Percentiles rank a stretch among this genome's conserved stretches.
These are phyloP conservation scores for Odontomachus brunneus DNA, from an alignment of 1,140 invertebrate genomes.

Conservation along the genomic window DNA sequence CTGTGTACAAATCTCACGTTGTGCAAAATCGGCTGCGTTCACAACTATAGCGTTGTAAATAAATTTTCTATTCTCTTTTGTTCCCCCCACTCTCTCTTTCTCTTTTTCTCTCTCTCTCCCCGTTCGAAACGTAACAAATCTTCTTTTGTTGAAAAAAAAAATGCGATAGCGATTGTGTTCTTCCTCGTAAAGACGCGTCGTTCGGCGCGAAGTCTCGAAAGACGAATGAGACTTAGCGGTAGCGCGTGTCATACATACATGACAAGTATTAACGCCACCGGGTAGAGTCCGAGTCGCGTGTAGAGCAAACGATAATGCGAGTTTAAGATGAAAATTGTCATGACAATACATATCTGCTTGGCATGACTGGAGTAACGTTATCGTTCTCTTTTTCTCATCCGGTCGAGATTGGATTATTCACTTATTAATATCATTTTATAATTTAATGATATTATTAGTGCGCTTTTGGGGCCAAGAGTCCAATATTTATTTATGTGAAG, in stretches of 20 bases:
- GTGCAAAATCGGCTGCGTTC: constrained; percentile 24
- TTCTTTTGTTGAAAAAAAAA: not conserved
- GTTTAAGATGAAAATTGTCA: not conserved
- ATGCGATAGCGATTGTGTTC: not conserved
- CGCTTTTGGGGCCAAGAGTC: too few relatives aligned
- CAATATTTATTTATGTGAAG: too few relatives aligned
- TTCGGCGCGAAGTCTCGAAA: not conserved
- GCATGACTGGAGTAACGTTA: not conserved
- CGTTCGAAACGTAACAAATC: constrained; percentile 3
- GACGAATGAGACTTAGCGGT: not conserved
- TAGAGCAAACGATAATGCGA: not conserved
- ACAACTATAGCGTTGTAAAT: constrained; percentile 14
- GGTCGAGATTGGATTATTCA: too few relatives aligned
- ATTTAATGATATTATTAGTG: too few relatives aligned
- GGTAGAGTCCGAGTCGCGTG: not conserved
- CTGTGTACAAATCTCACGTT: not conserved
- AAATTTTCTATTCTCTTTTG: not conserved
- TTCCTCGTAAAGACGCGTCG: too few relatives aligned
- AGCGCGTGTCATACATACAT: too few relatives aligned
- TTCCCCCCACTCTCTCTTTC: not conserved
- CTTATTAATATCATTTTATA: too few relatives aligned
- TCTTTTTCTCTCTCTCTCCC: not conserved
- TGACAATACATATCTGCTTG: not conserved
- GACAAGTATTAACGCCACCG: not conserved
- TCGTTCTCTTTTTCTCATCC: not conserved